Base-by-base conservation (phyloP, 2,888 invertebrate species). In the Drosophila leonis region DNA sequence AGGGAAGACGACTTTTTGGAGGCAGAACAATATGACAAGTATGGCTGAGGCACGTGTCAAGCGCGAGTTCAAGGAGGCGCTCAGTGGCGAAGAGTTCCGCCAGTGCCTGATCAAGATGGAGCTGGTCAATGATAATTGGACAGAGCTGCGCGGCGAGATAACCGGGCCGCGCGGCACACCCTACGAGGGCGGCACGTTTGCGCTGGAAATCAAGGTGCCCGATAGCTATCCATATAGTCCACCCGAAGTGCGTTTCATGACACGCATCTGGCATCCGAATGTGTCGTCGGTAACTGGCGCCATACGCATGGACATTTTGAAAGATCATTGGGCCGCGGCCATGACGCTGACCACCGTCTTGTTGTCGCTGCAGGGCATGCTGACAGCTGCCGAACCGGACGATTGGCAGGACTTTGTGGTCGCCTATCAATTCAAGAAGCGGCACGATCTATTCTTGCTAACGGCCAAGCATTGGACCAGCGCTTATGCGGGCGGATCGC, bases 251-350 rank as follows among this genome's bases (percentile, higher is more conserved):
- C 96, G 97, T 82, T 99, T 99, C 94, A 95, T 97, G 82, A 99
- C 99, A 75, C 98, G 97, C 94, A 98, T 99, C 92, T 99, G 99
- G 99, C 99, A 99, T 94, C 99, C 99, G 61, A 99, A 99, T 94
- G 98, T 99, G 91, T 99, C 99, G 59, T 99, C 99, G 20, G 99
- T 98, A 18, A 99, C 99, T 0, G 98, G 98, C 65, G 98, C 98
- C 56, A 99, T 99, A 91, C 99, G 99, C 93, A 95, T 99, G 93
- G 99, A 99, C 93, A 99, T 99, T 90, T 94, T 99, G 65, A 99
- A 99, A 94, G 98, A 98, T 92, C 98, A 98, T 93, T 98, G 98
- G 99, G 99, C 99, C 74, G 99, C 99, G 57, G 99, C 99, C 8
- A 97, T 99, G 96, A 99, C 99, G 0, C 94, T 99, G 72, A 95